Conservation (phyloP, 2,113 vertebrate species). For the Shinisaurus crocodilurus region DNA sequence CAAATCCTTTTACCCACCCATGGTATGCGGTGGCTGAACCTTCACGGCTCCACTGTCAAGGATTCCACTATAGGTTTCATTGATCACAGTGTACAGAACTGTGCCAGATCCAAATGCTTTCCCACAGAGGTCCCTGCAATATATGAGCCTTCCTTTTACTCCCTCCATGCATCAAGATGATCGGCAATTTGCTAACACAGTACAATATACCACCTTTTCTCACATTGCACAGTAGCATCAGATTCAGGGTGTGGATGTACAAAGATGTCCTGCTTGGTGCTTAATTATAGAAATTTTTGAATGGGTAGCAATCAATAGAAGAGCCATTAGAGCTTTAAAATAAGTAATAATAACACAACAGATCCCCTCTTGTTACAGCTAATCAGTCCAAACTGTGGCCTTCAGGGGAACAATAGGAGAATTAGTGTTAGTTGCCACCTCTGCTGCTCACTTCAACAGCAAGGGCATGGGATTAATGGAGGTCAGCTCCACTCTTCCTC, state of each 20-base stretch:
- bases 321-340: constrained; percentile 47
- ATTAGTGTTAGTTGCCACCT: constrained; percentile 42
- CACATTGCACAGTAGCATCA: constrained; percentile 23
- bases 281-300: constrained; percentile 56
- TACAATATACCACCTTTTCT: not conserved
- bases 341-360: constrained; percentile 51
- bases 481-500: not conserved
- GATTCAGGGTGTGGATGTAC: constrained; percentile 35
- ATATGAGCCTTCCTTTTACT: not conserved
- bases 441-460: constrained; percentile 4
- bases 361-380: constrained; percentile 2
- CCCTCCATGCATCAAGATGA: not conserved
- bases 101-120: no score
- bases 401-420: constrained; percentile 36
- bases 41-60: not conserved
- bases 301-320: constrained; percentile 53
- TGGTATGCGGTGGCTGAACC: no score
- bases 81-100: not conserved
- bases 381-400: constrained; percentile 51
- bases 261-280: constrained; percentile 7
- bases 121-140: no score
- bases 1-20: no score
- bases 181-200: constrained; percentile 47
- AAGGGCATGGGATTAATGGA: not conserved
- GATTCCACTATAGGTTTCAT: constrained; percentile 31